A percentile compares a stretch with the other conserved stretches of the same genome.
Conservation (phyloP, 2,113 vertebrate genomes). For the Pundamilia nyererei region DNA sequence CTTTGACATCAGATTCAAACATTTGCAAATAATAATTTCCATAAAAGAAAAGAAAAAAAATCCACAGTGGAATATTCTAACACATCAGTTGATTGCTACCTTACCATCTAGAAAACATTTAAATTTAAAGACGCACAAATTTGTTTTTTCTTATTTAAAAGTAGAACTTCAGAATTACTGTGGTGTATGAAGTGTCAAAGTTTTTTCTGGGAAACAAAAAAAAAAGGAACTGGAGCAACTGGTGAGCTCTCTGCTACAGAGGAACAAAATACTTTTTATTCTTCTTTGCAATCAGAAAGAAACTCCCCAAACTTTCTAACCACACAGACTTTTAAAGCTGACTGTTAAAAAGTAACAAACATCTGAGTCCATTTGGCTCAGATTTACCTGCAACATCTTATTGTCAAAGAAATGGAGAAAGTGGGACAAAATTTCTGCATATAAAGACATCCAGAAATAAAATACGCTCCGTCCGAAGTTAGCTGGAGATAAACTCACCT, state of each 20-base stretch:
- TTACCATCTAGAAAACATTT: neutral
- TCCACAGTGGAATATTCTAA: neutral
- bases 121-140: neutral
- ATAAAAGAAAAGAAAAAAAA: neutral
- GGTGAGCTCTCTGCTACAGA: neutral
- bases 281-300: neutral
- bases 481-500: slow-evolving; percentile 3
- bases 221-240: neutral
- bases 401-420: neutral
- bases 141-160: neutral
- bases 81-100: neutral
- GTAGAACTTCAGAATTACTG: neutral
- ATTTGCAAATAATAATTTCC: neutral
- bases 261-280: neutral
- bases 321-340: neutral
- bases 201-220: neutral
- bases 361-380: neutral
- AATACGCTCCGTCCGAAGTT: neutral
- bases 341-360: neutral
- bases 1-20: neutral
- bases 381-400: neutral
- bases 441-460: neutral
- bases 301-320: neutral
- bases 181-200: fast-evolving
- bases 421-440: neutral